A percentile compares a stretch with the other conserved stretches of the same genome.
phyloP scores from a whole-genome alignment of 1,140 invertebrate species.

The Thalassaphorura encarpata region DNA sequence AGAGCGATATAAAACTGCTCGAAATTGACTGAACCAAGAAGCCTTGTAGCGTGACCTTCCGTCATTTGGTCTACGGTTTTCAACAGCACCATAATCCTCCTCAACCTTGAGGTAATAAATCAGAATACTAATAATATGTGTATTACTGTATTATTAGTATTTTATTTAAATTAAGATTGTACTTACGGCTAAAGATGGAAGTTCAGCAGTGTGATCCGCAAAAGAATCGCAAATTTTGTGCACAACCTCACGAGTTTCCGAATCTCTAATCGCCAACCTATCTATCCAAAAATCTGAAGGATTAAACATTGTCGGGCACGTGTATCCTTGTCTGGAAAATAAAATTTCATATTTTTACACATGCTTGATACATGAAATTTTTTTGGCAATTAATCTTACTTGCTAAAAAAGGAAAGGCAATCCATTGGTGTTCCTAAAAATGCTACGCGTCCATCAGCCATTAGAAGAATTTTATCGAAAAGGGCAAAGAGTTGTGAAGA shows the following conservation, averaged over 20 bases:
- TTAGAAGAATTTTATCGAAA: conserved; percentile 40
- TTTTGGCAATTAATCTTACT: conserved; percentile 32
- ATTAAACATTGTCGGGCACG: conserved; percentile 47
- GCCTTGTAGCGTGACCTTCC: conserved; percentile 25
- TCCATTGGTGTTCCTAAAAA: conserved; percentile 41
- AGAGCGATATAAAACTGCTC: conserved; percentile 39
- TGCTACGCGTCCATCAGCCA: conserved; percentile 45
- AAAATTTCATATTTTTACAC: neutral
- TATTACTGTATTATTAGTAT: neutral
- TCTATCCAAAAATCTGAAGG: conserved; percentile 25
- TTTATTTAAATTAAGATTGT: neutral
- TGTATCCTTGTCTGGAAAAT: conserved; percentile 44
- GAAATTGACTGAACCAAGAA: conserved; percentile 40
- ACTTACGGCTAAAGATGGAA: neutral
- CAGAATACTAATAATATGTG: neutral
- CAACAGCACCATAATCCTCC: too few species aligned
- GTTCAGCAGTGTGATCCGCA: neutral
- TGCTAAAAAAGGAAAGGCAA: conserved; percentile 39
- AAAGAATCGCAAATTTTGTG: neutral
- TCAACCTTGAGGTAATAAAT: neutral
- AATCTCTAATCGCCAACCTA: neutral
- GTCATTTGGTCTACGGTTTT: too few species aligned
- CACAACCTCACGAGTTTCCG: neutral
- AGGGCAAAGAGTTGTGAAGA: conserved; percentile 39
- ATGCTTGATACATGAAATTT: neutral